A percentile compares a stretch with the other conserved stretches of the same genome.
Conservation (phyloP, 2,113 vertebrate species). For the Elephas maximus region DNA sequence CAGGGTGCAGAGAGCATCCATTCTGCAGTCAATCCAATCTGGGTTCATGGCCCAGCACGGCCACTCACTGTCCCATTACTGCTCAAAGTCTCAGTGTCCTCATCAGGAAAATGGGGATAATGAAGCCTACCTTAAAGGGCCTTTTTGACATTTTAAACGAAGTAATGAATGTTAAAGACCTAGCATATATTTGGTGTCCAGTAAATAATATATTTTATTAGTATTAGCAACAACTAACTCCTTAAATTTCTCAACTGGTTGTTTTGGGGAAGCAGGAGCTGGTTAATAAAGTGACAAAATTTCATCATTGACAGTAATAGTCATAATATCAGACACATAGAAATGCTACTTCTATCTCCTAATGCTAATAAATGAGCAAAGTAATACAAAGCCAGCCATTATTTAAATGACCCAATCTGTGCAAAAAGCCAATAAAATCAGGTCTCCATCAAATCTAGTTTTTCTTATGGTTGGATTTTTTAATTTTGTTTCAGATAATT, state of each 20-base stretch:
- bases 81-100: not conserved
- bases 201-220: not conserved
- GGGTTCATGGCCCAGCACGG: too few species aligned
- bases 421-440: not conserved
- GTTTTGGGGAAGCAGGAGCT: not conserved
- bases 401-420: not conserved
- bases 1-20: fast-evolving
- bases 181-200: not conserved
- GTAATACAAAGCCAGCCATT: not conserved
- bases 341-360: not conserved
- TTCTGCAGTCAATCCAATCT: not conserved
- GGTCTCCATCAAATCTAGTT: not conserved
- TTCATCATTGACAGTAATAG: not conserved
- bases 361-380: not conserved
- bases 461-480: not conserved
- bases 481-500: not conserved
- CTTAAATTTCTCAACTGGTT: not conserved
- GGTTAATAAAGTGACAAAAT: not conserved
- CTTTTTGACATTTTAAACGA: not conserved
- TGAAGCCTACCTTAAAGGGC: not conserved
- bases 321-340: not conserved
- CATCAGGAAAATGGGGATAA: not conserved
- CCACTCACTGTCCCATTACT: not conserved
- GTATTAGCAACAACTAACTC: not conserved
- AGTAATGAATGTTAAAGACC: not conserved